Conservation (phyloP, 2,888 invertebrate genomes). For the Epistrophe grossulariae region DNA sequence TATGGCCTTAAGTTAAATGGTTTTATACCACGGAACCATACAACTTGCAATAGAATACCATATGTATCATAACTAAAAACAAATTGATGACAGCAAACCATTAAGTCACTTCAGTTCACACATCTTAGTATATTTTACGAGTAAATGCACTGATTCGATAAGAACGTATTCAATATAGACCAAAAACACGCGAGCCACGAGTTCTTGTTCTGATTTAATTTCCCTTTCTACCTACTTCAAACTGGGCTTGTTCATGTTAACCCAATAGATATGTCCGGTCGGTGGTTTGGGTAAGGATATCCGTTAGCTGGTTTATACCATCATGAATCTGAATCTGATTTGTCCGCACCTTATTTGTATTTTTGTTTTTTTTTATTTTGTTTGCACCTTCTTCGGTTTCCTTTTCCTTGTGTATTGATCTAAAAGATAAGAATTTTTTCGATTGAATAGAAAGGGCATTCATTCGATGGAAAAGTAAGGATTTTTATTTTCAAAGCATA, state of each 20-base stretch:
- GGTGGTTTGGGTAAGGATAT: conserved; percentile 61
- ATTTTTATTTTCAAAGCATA: conserved; percentile 3
- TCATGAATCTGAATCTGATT: conserved; percentile 67
- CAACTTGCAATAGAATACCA: too few relatives aligned
- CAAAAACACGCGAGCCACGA: background rate
- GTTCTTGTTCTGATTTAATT: conserved; percentile 2
- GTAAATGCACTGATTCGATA: too few relatives aligned
- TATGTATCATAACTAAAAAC: too few relatives aligned
- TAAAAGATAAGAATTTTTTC: conserved; percentile 50
- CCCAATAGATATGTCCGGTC: conserved; percentile 32
- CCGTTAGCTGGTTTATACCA: conserved; percentile 59
- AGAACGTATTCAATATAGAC: background rate
- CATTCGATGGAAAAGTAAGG: conserved; percentile 20
- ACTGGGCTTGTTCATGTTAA: conserved; percentile 26
- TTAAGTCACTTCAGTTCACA: too few relatives aligned
- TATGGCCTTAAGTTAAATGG: too few relatives aligned
- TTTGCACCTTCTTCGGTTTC: conserved; percentile 7
- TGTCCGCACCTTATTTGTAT: conserved; percentile 25
- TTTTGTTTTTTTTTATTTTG: conserved; percentile 28
- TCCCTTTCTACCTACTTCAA: background rate
- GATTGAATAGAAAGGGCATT: conserved; percentile 34
- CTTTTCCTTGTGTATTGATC: conserved; percentile 39
- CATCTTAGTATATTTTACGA: too few relatives aligned
- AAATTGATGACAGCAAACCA: too few relatives aligned
- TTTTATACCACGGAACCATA: too few relatives aligned